Evolutionary conservation across 2,888 invertebrate genomes (phyloP), one percentile per base, ranked within the genome.

Genomic region (Pandemis heparana): DNA sequence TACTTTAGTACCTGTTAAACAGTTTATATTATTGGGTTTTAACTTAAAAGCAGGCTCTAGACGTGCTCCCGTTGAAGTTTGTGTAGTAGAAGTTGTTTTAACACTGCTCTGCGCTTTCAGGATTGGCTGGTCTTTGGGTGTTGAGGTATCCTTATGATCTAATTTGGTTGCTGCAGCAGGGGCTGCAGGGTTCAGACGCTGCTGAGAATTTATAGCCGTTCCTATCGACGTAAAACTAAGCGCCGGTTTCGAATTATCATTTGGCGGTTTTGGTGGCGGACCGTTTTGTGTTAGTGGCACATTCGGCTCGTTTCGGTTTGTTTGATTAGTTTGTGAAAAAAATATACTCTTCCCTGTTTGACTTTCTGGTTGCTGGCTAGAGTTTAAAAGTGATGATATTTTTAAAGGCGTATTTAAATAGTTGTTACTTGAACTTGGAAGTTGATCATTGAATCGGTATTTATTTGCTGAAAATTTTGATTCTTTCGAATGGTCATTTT

Each of bases 371-470:
- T 87, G 70, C 75, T 87, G 87, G 71, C 87, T 83, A 61, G 89
- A 89, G 79, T 90, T 90, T 68, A 93, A 80, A 60, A 93, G 79
- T 1, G 92, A 89, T 10, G 93, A 93, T 82, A 93, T 89, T 83
- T 85, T 92, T 77, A 92, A 79, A 8, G 93, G 92, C 5, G 83
- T 88, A 72, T 89, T 82, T 60, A 86, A 78, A 75, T 79, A 75
- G 71, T 74, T 79, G 59, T 76, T 81, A 76, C 74, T 78, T 56
- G 69, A 76, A 32, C 14, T 63, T 38, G 67, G 70, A 32, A 6
- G n/a, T 14, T 69, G 62, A 38, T 7, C 18, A 43, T 18, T 16
- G 12, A 16, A 43, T 38, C 41, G 51, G 18, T 18, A 18, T 56
- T 38, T 67, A 67, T 12, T 67, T 38, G 32, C 16, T 41, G 53